Conservation (phyloP, 2,797 vertebrate genomes). For the Orestias chungarensis region DNA sequence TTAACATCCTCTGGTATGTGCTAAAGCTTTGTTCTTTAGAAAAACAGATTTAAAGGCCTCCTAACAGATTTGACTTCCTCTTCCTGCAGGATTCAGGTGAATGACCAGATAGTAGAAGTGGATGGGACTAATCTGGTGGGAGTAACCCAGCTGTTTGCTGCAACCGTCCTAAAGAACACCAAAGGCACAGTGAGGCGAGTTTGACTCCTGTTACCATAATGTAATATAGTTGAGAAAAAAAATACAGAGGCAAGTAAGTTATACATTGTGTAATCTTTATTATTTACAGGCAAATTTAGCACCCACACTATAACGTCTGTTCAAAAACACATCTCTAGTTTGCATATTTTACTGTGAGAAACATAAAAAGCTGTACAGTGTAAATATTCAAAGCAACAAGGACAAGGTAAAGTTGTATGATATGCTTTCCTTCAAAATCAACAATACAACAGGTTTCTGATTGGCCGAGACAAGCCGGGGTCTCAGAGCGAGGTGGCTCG, state of each 20-base stretch:
- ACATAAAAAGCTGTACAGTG: conserved; percentile 2
- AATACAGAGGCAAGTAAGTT: too few species aligned
- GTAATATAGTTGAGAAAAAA: neutral
- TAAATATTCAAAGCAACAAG: conserved; percentile 19
- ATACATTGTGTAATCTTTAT: conserved; percentile 40
- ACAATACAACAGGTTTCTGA: conserved; percentile 83
- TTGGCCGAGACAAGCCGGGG: conserved; percentile 92
- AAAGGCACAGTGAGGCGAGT: conserved; percentile 90
- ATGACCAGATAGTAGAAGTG: conserved; percentile 95
- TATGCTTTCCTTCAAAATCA: neutral
- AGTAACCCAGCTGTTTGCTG: conserved; percentile 92
- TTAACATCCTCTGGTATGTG: neutral
- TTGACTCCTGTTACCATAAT: conserved; percentile 18
- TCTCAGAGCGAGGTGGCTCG: conserved; percentile 92
- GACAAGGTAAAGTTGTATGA: neutral
- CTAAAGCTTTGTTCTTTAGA: neutral
- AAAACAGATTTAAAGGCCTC: conserved; percentile 10
- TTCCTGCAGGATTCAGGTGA: conserved; percentile 87
- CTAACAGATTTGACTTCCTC: conserved; percentile 34
- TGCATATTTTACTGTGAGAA: conserved; percentile 31
- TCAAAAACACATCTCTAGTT: conserved; percentile 23
- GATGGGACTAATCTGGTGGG: conserved; percentile 91
- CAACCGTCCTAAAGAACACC: conserved; percentile 94
- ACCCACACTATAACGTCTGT: neutral
- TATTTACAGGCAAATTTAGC: conserved; percentile 53